Evolutionary conservation across 1,140 invertebrate species (phyloP).

Genomic region (Luehdorfia chinensis): DNA sequence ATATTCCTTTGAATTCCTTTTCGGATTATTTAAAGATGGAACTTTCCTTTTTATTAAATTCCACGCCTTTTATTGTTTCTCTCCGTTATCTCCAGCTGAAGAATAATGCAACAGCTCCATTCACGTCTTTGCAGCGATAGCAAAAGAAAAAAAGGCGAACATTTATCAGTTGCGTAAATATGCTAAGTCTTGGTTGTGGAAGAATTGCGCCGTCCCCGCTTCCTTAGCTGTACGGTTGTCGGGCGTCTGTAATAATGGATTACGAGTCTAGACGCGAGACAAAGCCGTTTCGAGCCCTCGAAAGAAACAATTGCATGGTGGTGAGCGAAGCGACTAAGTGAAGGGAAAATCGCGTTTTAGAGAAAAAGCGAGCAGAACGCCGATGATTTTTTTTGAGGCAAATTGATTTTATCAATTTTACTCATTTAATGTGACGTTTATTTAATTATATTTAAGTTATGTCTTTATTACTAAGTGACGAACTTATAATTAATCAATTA

Average conservation of each 20-base stretch:
- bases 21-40: slow-evolving; percentile 11
- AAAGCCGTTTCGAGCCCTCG: slow-evolving; percentile 53
- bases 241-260: slow-evolving; percentile 61
- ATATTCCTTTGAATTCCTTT: slow-evolving; percentile 9
- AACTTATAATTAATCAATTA: no score
- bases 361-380: neutral
- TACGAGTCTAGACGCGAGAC: slow-evolving; percentile 67
- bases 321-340: slow-evolving; percentile 23
- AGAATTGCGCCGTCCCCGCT: slow-evolving; percentile 40
- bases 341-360: slow-evolving; percentile 10
- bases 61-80: slow-evolving; percentile 20
- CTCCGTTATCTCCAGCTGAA: slow-evolving; percentile 35
- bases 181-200: slow-evolving; percentile 59
- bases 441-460: no score
- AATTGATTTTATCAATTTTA: no score
- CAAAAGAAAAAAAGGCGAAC: slow-evolving; percentile 44
- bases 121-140: slow-evolving; percentile 49
- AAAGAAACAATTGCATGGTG: slow-evolving; percentile 19
- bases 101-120: slow-evolving; percentile 62
- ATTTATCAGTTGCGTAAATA: slow-evolving; percentile 67
- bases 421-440: no score
- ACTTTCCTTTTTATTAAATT: slow-evolving; percentile 19
- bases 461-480: no score
- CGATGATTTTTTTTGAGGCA: neutral
- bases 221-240: slow-evolving; percentile 35